Evolutionary conservation across 2,113 vertebrate species (phyloP).

Genomic region (Gallinago media): DNA sequence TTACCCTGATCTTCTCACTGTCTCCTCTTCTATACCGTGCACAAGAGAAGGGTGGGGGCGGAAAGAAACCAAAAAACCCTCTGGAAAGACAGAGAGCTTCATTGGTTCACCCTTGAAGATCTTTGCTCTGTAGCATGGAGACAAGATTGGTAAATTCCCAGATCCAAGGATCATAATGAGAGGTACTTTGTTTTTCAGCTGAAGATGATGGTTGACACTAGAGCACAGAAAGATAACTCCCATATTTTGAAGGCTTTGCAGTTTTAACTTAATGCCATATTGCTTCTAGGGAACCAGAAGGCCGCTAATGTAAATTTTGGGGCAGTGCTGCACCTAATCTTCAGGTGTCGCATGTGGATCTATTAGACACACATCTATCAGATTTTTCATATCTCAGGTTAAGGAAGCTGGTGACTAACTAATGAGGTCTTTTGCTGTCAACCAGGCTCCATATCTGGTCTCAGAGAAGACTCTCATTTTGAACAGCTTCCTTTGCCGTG

Average conservation of each 20-base stretch:
- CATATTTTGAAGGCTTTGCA: not conserved
- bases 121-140: not conserved
- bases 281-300: not conserved
- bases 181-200: not conserved
- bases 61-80: accelerated
- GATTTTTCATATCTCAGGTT: not conserved
- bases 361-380: accelerated
- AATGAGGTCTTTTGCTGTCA: not conserved
- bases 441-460: not conserved
- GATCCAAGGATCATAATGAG: not conserved
- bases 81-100: not conserved
- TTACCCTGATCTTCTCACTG: not conserved
- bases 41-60: not conserved
- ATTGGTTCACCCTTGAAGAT: not conserved
- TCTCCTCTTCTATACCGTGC: not conserved
- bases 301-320: not conserved
- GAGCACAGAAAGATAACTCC: not conserved
- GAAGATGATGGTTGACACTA: not conserved
- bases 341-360: not conserved
- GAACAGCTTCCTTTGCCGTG: not conserved
- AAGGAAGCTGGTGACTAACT: not conserved
- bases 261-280: not conserved
- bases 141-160: not conserved
- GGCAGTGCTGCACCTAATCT: not conserved
- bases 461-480: not conserved